Conservation (phyloP, 2,113 vertebrate genomes). For the Albula goreensis region DNA sequence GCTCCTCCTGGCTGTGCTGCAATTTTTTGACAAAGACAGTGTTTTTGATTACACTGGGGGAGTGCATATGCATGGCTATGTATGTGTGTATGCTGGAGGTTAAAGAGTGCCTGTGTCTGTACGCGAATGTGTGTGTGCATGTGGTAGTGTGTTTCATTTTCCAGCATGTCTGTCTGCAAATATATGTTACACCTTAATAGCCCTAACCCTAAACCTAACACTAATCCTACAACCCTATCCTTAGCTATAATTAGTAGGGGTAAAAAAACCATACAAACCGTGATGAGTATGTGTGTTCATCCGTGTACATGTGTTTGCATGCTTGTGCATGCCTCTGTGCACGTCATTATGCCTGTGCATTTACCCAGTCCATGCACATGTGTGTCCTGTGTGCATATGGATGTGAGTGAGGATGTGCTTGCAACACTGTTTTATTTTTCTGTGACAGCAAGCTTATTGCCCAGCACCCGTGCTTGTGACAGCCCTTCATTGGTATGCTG, state of each 20-base stretch:
- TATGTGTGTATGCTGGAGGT: neutral
- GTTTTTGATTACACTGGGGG: neutral
- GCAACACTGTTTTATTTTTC: neutral
- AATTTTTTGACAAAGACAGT: neutral
- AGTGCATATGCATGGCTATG: neutral
- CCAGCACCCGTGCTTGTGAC: neutral
- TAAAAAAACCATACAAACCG: too few species aligned
- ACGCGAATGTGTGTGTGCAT: neutral
- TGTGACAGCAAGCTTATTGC: neutral
- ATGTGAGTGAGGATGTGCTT: neutral
- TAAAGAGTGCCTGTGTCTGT: neutral
- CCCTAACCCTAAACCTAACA: too few species aligned
- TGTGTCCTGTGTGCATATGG: neutral
- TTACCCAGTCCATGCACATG: neutral
- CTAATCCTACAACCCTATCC: too few species aligned
- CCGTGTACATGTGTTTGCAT: conserved; percentile 38
- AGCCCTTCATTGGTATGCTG: conserved; percentile 14
- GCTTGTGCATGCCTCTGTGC: neutral
- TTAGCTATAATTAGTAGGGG: too few species aligned
- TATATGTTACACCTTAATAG: neutral
- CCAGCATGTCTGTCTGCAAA: neutral
- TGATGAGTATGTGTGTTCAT: conserved; percentile 32
- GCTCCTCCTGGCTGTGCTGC: neutral
- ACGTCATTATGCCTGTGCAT: neutral
- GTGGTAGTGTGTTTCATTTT: neutral